These are phyloP conservation scores for Pseudomyrmex concolor DNA, from an alignment of 1,140 invertebrate species.

Conservation along the genomic window DNA sequence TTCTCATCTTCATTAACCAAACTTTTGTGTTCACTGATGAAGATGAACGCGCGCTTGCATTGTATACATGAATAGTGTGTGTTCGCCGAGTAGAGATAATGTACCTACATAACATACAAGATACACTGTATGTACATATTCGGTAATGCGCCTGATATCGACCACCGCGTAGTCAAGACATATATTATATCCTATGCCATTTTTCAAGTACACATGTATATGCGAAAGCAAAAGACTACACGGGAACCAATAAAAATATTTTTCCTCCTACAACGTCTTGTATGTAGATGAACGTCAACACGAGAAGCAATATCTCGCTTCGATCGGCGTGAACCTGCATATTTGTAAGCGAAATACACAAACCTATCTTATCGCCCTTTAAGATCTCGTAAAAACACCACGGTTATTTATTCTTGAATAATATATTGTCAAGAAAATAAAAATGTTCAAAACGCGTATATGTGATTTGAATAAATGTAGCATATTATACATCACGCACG, in stretches of 20 bases:
- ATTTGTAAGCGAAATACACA: not conserved
- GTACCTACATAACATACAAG: slow-evolving; percentile 16
- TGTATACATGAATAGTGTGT: not conserved
- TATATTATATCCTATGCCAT: not conserved
- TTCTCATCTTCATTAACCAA: slow-evolving; percentile 32
- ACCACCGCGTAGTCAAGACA: not conserved
- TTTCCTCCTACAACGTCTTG: not conserved
- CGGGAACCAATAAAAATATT: slow-evolving; percentile 29
- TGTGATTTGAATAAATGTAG: too few species aligned
- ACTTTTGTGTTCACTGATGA: slow-evolving; percentile 23
- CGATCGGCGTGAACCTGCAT: not conserved
- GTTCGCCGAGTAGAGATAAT: not conserved
- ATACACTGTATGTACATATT: not conserved
- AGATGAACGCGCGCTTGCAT: slow-evolving; percentile 15
- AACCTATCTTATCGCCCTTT: not conserved
- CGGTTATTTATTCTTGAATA: slow-evolving; percentile 7
- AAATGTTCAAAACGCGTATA: not conserved
- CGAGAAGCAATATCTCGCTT: not conserved
- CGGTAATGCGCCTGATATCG: slow-evolving; percentile 3
- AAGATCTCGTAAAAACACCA: not conserved
- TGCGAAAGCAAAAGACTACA: not conserved
- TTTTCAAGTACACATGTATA: not conserved
- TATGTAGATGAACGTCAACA: not conserved
- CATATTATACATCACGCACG: not conserved
- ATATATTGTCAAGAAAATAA: slow-evolving; percentile 13